phyloP scores from a whole-genome alignment of 2,888 invertebrate genomes.

The Theristus sp. region DNA sequence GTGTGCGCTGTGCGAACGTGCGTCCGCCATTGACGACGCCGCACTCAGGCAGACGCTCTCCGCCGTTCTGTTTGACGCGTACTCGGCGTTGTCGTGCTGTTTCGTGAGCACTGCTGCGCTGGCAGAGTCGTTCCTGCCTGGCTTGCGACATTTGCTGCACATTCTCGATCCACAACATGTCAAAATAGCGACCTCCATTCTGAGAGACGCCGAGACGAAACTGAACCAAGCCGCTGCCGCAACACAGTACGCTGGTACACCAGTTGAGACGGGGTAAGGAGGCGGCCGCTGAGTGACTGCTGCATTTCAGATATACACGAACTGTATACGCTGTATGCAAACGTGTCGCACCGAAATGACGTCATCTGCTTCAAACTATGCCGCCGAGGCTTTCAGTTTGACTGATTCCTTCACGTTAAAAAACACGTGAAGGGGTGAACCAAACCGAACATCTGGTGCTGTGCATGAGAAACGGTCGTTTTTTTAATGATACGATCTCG shows the following conservation, averaged over 20 bases:
- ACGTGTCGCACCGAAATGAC: too few relatives aligned
- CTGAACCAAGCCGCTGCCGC: not conserved
- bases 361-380: too few relatives aligned
- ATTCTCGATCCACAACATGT: slow-evolving; percentile 6
- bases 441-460: too few relatives aligned
- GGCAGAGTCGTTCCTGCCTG: not conserved
- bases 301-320: too few relatives aligned
- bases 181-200: slow-evolving; percentile 5
- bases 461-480: too few relatives aligned
- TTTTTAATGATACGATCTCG: too few relatives aligned
- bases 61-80: slow-evolving; percentile 45
- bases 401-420: too few relatives aligned
- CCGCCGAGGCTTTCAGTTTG: too few relatives aligned
- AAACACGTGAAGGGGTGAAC: too few relatives aligned
- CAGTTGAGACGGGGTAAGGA: not conserved
- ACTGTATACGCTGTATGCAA: too few relatives aligned
- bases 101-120: slow-evolving; percentile 19
- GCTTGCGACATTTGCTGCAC: slow-evolving; percentile 3
- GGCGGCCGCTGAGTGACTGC: too few relatives aligned
- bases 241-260: not conserved
- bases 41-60: slow-evolving; percentile 27
- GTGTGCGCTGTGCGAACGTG: slow-evolving; percentile 40
- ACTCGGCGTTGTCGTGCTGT: slow-evolving; percentile 39
- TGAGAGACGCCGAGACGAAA: slow-evolving; percentile 4
- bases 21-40: slow-evolving; percentile 23